Conservation (phyloP, 2,888 invertebrate genomes). For the Phengaris arion region DNA sequence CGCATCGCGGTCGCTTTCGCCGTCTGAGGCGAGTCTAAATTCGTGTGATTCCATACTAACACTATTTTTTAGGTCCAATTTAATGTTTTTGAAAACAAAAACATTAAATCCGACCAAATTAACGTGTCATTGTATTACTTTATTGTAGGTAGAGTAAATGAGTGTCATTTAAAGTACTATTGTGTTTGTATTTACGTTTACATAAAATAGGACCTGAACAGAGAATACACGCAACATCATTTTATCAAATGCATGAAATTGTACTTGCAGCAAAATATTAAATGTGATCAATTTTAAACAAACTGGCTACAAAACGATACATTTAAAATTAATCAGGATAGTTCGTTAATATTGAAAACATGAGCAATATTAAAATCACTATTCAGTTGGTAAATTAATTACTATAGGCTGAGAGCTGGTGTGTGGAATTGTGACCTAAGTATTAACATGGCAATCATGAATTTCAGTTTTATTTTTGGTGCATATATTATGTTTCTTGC, state of each 20-base stretch:
- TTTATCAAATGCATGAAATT: too few relatives aligned
- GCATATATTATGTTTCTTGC: not conserved
- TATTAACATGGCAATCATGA: not conserved
- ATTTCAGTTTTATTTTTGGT: not conserved
- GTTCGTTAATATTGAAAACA: conserved; percentile 16
- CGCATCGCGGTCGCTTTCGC: too few relatives aligned
- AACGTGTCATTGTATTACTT: too few relatives aligned
- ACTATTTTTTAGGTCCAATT: too few relatives aligned
- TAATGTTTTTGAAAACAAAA: not conserved
- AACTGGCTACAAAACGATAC: conserved; percentile 6
- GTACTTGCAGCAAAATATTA: too few relatives aligned
- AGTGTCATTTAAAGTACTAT: not conserved
- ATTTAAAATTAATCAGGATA: conserved; percentile 19
- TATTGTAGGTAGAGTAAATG: too few relatives aligned
- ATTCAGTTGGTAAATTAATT: conserved; percentile 18
- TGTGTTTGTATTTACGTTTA: not conserved
- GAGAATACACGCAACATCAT: too few relatives aligned
- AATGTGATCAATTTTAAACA: conserved; percentile 1
- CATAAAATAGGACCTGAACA: not conserved
- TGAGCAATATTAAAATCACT: conserved; percentile 14
- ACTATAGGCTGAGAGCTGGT: conserved; percentile 7
- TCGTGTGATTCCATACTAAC: too few relatives aligned
- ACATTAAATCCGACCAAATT: too few relatives aligned
- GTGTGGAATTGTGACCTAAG: not conserved
- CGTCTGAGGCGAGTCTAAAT: too few relatives aligned